Base-by-base conservation (phyloP, 2,888 invertebrate species). In the Erebia ligea region DNA sequence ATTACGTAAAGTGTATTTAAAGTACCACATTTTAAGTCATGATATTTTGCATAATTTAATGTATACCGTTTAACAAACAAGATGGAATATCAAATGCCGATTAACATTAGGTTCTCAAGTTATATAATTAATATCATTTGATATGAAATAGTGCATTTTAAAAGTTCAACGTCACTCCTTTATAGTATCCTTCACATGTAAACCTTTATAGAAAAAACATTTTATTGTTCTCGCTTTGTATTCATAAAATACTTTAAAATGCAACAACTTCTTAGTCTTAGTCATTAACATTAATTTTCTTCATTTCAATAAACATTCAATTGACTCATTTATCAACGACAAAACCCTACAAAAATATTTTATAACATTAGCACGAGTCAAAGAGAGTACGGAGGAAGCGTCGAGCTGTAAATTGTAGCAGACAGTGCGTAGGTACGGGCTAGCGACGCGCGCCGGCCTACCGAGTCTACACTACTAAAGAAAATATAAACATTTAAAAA, bases 241-340 rank as follows among this genome's bases (percentile, higher is more conserved):
- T 91, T 84, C 90, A 89, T 90, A 92, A 91, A 91, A 92, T 91
- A 92, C 92, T 90, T 92, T 91, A 89, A 92, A 92, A 93, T 93
- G 92, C 92, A 92, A 93, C 92, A 93, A 93, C 90, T 89, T 89
- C 91, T 91, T 92, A 92, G 86, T 90, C 91, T 91, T 92, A 92
- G 79, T 87, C 90, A 91, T 91, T 91, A 91, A 92, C 90, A 90
- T 91, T 89, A 84, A 78, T 87, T 90, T 87, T 85, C 83, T 88
- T 91, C 87, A 89, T 90, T 92, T 91, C 88, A 89, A 85, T 92
- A 91, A 92, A 91, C 91, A 91, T 92, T 90, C 91, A 92, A 92
- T 92, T 92, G 92, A 92, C 92, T 91, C 90, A 90, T 88, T 87
- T 91, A 91, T 90, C 91, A 92, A 92, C 91, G 92, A 91, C 90